Base-by-base conservation (phyloP, 2,113 vertebrate genomes). In the Ardeotis arabs region DNA sequence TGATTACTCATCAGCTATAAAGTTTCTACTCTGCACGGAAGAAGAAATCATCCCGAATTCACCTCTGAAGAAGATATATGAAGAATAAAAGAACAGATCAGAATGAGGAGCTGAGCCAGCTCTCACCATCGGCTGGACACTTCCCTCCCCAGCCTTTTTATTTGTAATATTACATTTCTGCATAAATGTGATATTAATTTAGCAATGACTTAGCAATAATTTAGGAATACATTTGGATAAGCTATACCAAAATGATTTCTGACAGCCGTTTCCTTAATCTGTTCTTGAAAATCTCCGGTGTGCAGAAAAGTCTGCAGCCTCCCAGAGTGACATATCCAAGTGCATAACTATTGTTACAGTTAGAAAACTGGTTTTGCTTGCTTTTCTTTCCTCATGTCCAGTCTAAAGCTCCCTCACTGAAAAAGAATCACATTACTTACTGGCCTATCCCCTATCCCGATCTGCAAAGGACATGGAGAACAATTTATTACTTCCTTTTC, bases 231-330 rank as follows among this genome's bases (percentile, higher is more conserved):
- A 89, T 91, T 66, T 89, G 52, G 19, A 67, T 52, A 90, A 93
- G 41, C 41, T 67, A 47, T 14, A 92, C 63, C 63, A 45, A 92
- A 92, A 93, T 24, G 7, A 89, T 90, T 92, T 93, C 76, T 90
- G 90, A 80, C 83, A 93, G 89, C 79, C 77, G 45, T 86, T 95
- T 86, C 79, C 79, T 95, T 90, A 90, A 90, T 88, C 90, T 88
- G 31, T 66, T 80, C 68, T 74, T 70, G 70, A 90, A 95, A 88
- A 92, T 80, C 86, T 95, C 41, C 0, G 0, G 25, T 16, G 64
- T 67, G 59, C 4, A 3, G 56, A 63, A 80, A 86, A 47, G 39
- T 37, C 92, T 49, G 28, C 50, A 90, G 72, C 79, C 75, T 84
- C 47, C 72, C 75, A 41, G 47, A 50, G 31, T 86, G 92, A 93